phyloP scores from a whole-genome alignment of 2,113 vertebrate species.

The Micronycteris hirsuta region DNA sequence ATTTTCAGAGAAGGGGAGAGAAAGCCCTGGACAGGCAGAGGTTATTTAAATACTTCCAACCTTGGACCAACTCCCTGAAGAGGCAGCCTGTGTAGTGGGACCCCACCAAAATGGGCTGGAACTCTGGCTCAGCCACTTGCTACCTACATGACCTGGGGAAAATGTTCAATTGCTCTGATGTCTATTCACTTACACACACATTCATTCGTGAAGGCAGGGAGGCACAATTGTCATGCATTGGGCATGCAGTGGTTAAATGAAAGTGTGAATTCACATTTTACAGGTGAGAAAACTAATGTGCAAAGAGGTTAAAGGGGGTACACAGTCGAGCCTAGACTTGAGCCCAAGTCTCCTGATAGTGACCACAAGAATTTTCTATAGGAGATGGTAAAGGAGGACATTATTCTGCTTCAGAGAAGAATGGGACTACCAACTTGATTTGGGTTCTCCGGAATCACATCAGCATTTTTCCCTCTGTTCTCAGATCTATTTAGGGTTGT shows the following conservation, averaged over 20 bases:
- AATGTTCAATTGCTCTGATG: neutral
- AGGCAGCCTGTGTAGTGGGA: neutral
- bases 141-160: neutral
- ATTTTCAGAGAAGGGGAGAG: neutral
- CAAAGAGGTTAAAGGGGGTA: neutral
- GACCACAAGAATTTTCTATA: neutral
- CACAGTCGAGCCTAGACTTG: neutral
- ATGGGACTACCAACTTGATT: neutral
- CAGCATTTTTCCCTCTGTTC: constrained; percentile 2
- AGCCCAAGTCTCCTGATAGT: neutral
- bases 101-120: neutral
- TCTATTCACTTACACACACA: neutral
- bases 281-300: neutral
- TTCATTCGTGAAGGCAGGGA: neutral
- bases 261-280: neutral
- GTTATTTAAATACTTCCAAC: neutral
- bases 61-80: neutral
- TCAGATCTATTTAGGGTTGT: constrained; percentile 16
- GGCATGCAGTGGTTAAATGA: neutral
- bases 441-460: neutral
- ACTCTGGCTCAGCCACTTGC: neutral
- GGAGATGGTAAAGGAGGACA: neutral
- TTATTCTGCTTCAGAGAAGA: neutral
- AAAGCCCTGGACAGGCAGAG: neutral
- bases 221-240: neutral